A percentile compares a stretch with the other conserved stretches of the same genome.
These are phyloP conservation scores for Microhierax caerulescens DNA, from an alignment of 2,797 vertebrate species.

Conservation along the genomic window DNA sequence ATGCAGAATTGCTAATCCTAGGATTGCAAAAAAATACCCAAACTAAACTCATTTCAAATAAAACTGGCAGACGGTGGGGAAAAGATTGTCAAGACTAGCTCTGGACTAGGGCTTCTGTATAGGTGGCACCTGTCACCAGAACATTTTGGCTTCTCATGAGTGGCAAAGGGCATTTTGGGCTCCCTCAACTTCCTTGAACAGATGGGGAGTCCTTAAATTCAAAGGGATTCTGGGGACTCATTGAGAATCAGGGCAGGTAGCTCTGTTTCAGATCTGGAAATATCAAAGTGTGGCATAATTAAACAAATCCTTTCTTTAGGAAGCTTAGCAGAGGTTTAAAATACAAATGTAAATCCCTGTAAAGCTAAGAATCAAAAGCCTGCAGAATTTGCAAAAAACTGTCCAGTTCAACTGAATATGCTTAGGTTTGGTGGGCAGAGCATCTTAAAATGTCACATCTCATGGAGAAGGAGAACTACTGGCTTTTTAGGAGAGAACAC, in stretches of 20 bases:
- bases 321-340: constrained; percentile 14
- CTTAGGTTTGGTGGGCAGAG: background rate
- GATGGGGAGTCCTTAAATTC: background rate
- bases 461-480: background rate
- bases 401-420: background rate
- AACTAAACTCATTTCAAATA: background rate
- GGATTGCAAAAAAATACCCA: background rate
- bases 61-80: background rate
- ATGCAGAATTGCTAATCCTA: background rate
- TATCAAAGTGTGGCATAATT: background rate
- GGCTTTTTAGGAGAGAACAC: background rate
- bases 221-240: background rate
- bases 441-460: background rate
- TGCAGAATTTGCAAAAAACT: background rate
- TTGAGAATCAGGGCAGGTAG: background rate
- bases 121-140: background rate
- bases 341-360: background rate
- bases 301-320: background rate
- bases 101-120: background rate
- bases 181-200: background rate
- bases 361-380: background rate
- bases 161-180: background rate
- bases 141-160: background rate
- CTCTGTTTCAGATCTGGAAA: background rate
- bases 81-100: background rate